Evolutionary conservation across 2,797 vertebrate genomes (phyloP).

Genomic region (Margarornis squamiger): DNA sequence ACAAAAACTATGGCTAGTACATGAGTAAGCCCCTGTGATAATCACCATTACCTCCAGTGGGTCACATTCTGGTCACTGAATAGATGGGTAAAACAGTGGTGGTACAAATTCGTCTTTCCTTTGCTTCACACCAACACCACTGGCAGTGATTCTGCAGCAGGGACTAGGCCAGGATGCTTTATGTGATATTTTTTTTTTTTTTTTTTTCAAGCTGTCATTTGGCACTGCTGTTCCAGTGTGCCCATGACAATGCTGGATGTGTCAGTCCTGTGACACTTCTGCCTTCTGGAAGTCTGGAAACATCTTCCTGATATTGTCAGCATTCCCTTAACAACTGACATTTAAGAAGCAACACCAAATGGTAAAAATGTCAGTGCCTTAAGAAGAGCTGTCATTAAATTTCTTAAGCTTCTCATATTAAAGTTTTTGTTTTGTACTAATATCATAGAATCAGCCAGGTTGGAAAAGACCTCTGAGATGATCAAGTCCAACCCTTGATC

Average conservation of each 20-base stretch:
- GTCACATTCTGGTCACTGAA: background rate
- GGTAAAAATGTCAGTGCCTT: background rate
- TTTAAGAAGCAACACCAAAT: background rate
- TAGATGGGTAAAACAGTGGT: background rate
- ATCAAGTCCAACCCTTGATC: no score
- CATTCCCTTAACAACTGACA: background rate
- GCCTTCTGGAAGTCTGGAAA: background rate
- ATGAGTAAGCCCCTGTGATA: background rate
- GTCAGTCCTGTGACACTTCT: background rate
- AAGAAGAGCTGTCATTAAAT: background rate
- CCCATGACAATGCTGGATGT: background rate
- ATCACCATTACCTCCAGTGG: background rate
- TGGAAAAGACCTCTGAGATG: no score
- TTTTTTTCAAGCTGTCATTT: background rate
- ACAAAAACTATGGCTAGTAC: rapidly evolving
- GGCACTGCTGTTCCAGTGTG: background rate
- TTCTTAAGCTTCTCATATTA: background rate
- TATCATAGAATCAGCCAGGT: no score
- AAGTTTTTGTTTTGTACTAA: background rate
- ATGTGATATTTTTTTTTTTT: background rate
- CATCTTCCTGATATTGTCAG: background rate
- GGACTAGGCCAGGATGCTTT: background rate
- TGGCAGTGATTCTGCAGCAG: background rate
- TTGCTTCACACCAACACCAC: background rate
- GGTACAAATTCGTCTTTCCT: background rate